phyloP scores from a whole-genome alignment of 2,888 invertebrate genomes.

The Acronicta aceris region DNA sequence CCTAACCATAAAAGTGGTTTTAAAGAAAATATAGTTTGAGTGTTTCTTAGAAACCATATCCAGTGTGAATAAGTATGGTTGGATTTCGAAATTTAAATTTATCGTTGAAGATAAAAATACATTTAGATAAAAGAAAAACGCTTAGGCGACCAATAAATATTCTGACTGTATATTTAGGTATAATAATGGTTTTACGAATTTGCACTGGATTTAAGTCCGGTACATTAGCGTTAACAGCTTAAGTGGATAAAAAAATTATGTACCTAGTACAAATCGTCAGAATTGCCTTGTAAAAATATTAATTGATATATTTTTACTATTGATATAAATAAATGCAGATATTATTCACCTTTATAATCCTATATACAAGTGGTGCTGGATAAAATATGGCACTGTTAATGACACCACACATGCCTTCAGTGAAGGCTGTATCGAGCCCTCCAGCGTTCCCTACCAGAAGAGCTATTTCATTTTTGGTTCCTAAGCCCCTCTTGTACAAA shows the following conservation, averaged over 20 bases:
- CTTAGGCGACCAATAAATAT: conserved; percentile 17
- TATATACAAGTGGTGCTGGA: conserved; percentile 90
- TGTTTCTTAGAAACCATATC: conserved; percentile 42
- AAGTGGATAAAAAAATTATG: conserved; percentile 19
- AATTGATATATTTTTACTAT: background rate
- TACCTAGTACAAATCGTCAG: conserved; percentile 16
- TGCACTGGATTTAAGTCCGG: conserved; percentile 19
- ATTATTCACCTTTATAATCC: conserved; percentile 77
- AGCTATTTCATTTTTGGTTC: conserved; percentile 97
- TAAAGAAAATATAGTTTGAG: conserved; percentile 45
- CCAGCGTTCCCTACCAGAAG: conserved; percentile 97
- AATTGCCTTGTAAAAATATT: conserved; percentile 20
- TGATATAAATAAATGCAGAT: background rate
- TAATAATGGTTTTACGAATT: conserved; percentile 27
- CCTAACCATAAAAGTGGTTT: conserved; percentile 49
- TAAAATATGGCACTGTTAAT: conserved; percentile 96
- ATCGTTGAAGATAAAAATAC: conserved; percentile 42
- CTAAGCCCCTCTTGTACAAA: conserved; percentile 94
- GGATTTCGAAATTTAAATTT: conserved; percentile 47
- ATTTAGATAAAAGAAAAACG: conserved; percentile 38
- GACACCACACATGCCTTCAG: conserved; percentile 97
- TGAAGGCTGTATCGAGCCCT: conserved; percentile 97
- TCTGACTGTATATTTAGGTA: conserved; percentile 26
- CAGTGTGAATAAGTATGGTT: conserved; percentile 43
- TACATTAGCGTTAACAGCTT: conserved; percentile 24